Conservation (phyloP, 2,888 invertebrate genomes). For the Periphyllus acericola region DNA sequence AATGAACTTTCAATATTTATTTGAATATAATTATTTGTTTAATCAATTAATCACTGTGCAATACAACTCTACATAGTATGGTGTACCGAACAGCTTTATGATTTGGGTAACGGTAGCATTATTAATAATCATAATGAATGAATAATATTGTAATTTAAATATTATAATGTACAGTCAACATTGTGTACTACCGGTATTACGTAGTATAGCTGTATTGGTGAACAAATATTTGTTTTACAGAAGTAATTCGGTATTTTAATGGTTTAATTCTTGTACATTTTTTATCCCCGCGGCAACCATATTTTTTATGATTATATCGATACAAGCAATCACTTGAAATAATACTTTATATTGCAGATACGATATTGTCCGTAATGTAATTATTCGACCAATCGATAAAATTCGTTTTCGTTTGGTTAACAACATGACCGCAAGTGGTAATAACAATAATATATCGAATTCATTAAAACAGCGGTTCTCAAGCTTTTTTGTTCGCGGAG, state of each 20-base stretch:
- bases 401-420: not conserved
- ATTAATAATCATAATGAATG: not conserved
- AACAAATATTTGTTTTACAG: not conserved
- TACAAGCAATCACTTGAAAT: not conserved
- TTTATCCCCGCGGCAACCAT: not conserved
- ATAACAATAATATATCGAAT: not conserved
- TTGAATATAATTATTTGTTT: not conserved
- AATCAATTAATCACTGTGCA: not conserved
- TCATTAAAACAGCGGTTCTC: too few relatives aligned
- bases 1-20: not conserved
- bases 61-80: not conserved
- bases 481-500: too few relatives aligned
- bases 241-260: not conserved
- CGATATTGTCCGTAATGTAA: too few relatives aligned
- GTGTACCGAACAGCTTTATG: not conserved
- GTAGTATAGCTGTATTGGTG: not conserved
- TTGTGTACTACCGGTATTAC: not conserved
- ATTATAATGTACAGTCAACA: not conserved
- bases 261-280: not conserved
- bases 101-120: not conserved
- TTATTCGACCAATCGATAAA: not conserved
- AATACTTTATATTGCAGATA: not conserved
- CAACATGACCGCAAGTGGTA: too few relatives aligned
- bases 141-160: not conserved
- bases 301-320: not conserved